A percentile compares a stretch with the other conserved stretches of the same genome.
These are phyloP conservation scores for Serilophus lunatus DNA, from an alignment of 2,113 vertebrate genomes.

Conservation along the genomic window DNA sequence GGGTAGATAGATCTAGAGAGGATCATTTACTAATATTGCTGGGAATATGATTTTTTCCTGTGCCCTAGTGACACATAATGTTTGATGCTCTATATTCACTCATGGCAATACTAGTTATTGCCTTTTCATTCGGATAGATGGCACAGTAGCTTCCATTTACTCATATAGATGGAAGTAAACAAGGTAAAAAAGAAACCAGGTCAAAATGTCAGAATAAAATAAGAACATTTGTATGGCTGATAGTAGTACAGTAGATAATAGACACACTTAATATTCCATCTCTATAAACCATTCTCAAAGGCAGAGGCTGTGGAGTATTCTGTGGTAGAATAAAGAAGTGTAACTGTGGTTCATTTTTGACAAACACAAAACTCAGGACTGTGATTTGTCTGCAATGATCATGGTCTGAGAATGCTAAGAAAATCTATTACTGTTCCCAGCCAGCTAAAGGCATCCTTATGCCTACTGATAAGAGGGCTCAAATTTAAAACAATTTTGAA, in stretches of 20 bases:
- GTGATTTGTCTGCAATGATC: conserved; percentile 24
- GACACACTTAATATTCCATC: conserved; percentile 59
- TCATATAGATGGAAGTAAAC: conserved; percentile 43
- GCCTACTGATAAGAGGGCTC: not conserved
- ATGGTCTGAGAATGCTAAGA: not conserved
- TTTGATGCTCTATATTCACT: conserved; percentile 38
- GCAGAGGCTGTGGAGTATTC: conserved; percentile 20
- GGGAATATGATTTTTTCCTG: not conserved
- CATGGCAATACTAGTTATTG: conserved; percentile 38
- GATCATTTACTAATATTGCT: conserved; percentile 17
- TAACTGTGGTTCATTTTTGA: conserved; percentile 25
- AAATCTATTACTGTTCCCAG: conserved; percentile 12
- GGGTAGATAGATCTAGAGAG: not conserved
- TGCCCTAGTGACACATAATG: conserved; percentile 1
- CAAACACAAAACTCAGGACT: conserved; percentile 14
- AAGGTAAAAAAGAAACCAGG: conserved; percentile 58
- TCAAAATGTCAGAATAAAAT: conserved; percentile 63
- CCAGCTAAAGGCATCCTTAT: not conserved
- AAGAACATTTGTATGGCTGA: conserved; percentile 40
- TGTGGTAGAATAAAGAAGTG: conserved; percentile 12
- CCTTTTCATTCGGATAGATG: conserved; percentile 47
- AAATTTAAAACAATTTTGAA: conserved; percentile 22
- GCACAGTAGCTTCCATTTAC: conserved; percentile 55
- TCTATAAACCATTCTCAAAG: conserved; percentile 41
- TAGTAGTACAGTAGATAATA: conserved; percentile 29